phyloP scores from a whole-genome alignment of 2,888 invertebrate genomes.

The Myopa tessellatipennis region DNA sequence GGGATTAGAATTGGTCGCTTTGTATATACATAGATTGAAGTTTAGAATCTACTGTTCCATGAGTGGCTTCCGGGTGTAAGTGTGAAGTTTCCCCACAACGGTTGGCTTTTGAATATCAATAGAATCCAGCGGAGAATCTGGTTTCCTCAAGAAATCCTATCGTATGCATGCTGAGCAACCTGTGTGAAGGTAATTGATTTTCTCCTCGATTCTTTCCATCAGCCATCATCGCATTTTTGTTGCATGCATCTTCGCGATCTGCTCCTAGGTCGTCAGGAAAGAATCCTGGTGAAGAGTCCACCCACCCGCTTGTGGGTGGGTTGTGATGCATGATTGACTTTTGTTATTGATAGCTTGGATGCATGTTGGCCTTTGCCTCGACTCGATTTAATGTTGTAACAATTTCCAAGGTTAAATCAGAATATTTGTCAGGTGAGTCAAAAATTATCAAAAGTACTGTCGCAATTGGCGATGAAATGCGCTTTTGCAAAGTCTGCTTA shows the following conservation, averaged over 20 bases:
- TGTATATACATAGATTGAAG: too few species aligned
- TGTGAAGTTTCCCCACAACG: too few species aligned
- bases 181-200: conserved; percentile 29
- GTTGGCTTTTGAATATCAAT: too few species aligned
- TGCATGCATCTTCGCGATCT: neutral
- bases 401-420: conserved; percentile 1
- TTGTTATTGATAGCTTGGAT: conserved; percentile 10
- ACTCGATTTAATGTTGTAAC: too few species aligned
- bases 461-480: neutral
- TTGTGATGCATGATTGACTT: conserved; percentile 14
- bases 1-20: neutral
- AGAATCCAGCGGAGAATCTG: too few species aligned
- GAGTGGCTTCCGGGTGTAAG: too few species aligned
- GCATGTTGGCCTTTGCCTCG: too few species aligned
- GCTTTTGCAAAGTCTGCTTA: neutral
- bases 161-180: conserved; percentile 1
- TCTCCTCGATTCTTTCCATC: neutral
- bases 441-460: neutral
- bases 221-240: neutral
- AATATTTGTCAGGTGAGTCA: neutral
- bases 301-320: neutral
- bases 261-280: neutral
- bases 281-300: neutral
- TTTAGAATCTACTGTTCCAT: too few species aligned
- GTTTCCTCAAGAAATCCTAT: neutral